Percentiles rank a stretch among this genome's conserved stretches.
Evolutionary conservation across 2,888 invertebrate genomes (phyloP).

Genomic region (Drosophila paracracens): DNA sequence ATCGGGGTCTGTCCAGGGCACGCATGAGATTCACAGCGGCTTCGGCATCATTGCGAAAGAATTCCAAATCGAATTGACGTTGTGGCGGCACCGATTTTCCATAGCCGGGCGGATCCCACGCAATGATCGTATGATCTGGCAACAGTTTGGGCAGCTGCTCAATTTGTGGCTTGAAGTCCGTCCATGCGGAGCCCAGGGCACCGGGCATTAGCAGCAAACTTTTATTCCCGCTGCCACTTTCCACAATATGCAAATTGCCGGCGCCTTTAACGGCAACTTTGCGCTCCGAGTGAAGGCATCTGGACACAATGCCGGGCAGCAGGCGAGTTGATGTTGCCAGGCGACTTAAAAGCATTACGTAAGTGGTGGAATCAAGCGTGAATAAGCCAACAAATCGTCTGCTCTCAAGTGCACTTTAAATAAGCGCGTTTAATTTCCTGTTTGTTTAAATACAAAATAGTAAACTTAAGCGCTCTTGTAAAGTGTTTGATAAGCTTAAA

Average conservation of each 20-base stretch:
- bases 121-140: conserved; percentile 84
- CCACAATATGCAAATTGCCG: conserved; percentile 87
- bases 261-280: conserved; percentile 88
- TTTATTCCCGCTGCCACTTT: conserved; percentile 85
- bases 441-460: conserved; percentile 38
- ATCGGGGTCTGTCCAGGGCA: conserved; percentile 88
- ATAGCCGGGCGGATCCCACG: conserved; percentile 95
- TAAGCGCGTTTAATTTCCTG: conserved; percentile 23
- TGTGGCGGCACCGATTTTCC: conserved; percentile 93
- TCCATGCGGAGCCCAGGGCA: conserved; percentile 92
- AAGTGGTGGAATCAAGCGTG: conserved; percentile 33
- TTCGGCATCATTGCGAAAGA: conserved; percentile 91
- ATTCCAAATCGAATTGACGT: conserved; percentile 89
- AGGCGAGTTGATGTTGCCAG: conserved; percentile 16
- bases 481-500: conserved; percentile 49
- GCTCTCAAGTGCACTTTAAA: conserved; percentile 53
- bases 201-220: conserved; percentile 91
- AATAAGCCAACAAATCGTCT: conserved; percentile 20
- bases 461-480: conserved; percentile 41
- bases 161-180: conserved; percentile 92
- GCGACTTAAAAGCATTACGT: conserved; percentile 62
- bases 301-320: conserved; percentile 9
- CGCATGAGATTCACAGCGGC: conserved; percentile 90
- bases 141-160: conserved; percentile 86
- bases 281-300: conserved; percentile 85